Base-by-base conservation (phyloP, 2,797 vertebrate genomes). In the Amblyraja radiata region DNA sequence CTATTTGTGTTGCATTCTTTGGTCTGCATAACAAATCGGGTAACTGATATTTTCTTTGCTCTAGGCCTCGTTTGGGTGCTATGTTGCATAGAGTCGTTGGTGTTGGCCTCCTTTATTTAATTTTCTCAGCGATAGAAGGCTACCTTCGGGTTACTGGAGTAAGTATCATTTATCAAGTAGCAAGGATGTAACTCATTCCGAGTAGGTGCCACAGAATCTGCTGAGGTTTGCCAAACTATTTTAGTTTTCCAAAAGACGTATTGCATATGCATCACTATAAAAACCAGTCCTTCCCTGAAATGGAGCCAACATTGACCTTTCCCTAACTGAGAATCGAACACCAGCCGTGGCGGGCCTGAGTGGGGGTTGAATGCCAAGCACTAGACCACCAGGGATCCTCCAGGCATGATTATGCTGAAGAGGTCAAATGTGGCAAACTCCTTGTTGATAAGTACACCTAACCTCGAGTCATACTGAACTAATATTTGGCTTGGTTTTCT, bases 51-150 rank as follows among this genome's bases (percentile, higher is more conserved):
- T 58, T 96, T 93, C 94, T 94, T 54, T 77, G n/a, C 28, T 94
- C 25, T 93, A 99, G 98, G 93, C 98, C 98, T 94, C 95, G 98
- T 68, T 96, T 99, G 94, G 98, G 98, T 28, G 98, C 98, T 93
- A 98, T 98, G 2, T 97, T 99, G 93, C 98, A 98, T 94, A 97
- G 98, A 92, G 97, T 98, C 93, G 97, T 96, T 76, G 98, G 97
- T 93, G 98, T 98, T 81, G 98, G 98, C 79, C 96, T 97, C 18
- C 97, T 99, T 92, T 99, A 99, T 95, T 97, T 99, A 28, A 95
- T 99, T 91, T 99, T 99, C 95, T 98, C 98, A 93, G 98, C 98
- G 71, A 98, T 99, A 96, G 98, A 99, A 95, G 98, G 98, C 63
- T 98, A 99, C 93, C 97, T 99, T 93, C 97, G 98, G 96, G 98